phyloP scores from a whole-genome alignment of 2,888 invertebrate species.

The Nineta flava region DNA sequence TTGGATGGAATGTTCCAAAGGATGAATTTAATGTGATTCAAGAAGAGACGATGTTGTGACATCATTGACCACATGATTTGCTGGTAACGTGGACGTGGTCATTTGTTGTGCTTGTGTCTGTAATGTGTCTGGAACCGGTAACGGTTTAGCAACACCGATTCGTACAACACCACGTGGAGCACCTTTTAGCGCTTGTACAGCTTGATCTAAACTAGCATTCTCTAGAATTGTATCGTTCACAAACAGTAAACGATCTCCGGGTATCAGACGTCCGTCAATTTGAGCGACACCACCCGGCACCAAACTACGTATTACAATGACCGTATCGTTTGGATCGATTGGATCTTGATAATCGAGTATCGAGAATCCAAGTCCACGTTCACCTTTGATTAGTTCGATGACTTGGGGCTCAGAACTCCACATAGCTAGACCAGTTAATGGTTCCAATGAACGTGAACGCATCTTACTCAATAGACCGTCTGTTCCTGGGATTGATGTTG shows the following conservation, averaged over 20 bases:
- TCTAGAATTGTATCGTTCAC: slow-evolving; percentile 90
- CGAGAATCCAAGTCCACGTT: slow-evolving; percentile 94
- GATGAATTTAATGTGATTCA: no score
- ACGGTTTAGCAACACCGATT: slow-evolving; percentile 90
- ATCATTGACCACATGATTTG: no score
- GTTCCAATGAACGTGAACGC: slow-evolving; percentile 86
- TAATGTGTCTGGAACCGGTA: slow-evolving; percentile 62
- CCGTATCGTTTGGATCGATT: slow-evolving; percentile 86
- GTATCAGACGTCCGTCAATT: slow-evolving; percentile 91
- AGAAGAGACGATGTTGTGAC: no score
- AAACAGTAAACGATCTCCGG: slow-evolving; percentile 86
- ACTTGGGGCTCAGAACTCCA: slow-evolving; percentile 96
- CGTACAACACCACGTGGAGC: slow-evolving; percentile 88
- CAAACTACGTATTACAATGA: slow-evolving; percentile 93
- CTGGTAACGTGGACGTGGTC: no score
- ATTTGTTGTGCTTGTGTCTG: background rate
- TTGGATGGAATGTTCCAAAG: no score
- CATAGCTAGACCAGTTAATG: slow-evolving; percentile 94
- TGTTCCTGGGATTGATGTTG: slow-evolving; percentile 42
- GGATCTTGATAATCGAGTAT: slow-evolving; percentile 95
- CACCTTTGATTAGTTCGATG: slow-evolving; percentile 91
- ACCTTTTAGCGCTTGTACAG: slow-evolving; percentile 92
- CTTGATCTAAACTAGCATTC: slow-evolving; percentile 91
- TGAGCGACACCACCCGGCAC: slow-evolving; percentile 98
- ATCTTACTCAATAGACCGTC: slow-evolving; percentile 42